Percentiles rank a stretch among this genome's conserved stretches.
phyloP scores from a whole-genome alignment of 2,888 invertebrate genomes.

The Ophion slaviceki region DNA sequence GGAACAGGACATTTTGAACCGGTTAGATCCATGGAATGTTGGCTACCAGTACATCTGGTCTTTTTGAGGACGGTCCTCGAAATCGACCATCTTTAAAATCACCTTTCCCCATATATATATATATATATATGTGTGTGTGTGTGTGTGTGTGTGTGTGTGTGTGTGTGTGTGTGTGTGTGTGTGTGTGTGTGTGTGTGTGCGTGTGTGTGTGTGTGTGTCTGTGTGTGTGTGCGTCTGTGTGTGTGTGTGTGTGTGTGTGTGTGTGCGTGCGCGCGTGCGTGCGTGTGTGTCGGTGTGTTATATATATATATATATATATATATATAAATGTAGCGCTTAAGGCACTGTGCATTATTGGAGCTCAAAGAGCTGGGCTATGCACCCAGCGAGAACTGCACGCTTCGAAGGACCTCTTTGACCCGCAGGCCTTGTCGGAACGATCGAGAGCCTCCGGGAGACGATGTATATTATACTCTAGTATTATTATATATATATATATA shows the following conservation, averaged over 20 bases:
- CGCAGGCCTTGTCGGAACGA: slow-evolving; percentile 65
- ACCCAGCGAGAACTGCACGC: slow-evolving; percentile 64
- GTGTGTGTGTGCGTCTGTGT: slow-evolving; percentile 2
- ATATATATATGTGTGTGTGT: slow-evolving; percentile 7
- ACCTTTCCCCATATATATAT: slow-evolving; percentile 11
- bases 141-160: slow-evolving; percentile 12
- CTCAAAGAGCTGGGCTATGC: slow-evolving; percentile 51
- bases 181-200: background rate
- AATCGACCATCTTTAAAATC: too few species aligned
- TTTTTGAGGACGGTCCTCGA: too few species aligned
- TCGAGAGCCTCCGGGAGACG: slow-evolving; percentile 65
- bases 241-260: slow-evolving; percentile 12
- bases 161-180: background rate
- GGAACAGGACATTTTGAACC: too few species aligned
- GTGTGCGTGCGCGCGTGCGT: background rate
- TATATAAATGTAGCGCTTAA: slow-evolving; percentile 23
- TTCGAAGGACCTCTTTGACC: slow-evolving; percentile 69
- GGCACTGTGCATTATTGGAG: slow-evolving; percentile 53
- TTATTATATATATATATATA: slow-evolving; percentile 34
- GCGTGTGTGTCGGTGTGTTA: slow-evolving; percentile 1
- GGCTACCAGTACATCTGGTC: too few species aligned
- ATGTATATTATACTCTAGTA: slow-evolving; percentile 62
- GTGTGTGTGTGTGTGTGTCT: slow-evolving; percentile 12
- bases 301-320: slow-evolving; percentile 15
- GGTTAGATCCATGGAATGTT: too few species aligned